These are phyloP conservation scores for Clusia tigrina DNA, from an alignment of 2,888 invertebrate species.

Conservation along the genomic window DNA sequence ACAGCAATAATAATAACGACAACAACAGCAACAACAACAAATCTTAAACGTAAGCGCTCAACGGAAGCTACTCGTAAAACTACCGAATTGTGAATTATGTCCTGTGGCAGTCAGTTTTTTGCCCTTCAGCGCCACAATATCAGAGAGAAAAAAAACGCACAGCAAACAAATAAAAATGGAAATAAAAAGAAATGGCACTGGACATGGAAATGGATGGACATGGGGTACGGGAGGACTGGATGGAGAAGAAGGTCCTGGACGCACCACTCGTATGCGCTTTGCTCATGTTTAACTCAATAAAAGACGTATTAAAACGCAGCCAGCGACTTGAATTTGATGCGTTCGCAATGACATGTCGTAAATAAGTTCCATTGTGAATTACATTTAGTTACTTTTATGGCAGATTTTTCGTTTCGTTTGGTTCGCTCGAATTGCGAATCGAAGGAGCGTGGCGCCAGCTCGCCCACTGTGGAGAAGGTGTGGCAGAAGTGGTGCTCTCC, in stretches of 20 bases:
- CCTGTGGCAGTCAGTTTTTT: constrained; percentile 30
- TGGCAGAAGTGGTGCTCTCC: too few relatives aligned
- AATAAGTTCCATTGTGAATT: constrained; percentile 54
- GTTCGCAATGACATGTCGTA: constrained; percentile 43
- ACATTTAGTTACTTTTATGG: constrained; percentile 25
- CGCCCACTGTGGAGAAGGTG: too few relatives aligned
- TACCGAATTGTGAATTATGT: constrained; percentile 63
- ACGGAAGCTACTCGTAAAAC: constrained; percentile 62
- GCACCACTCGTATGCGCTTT: constrained; percentile 17
- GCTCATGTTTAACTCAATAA: constrained; percentile 49
- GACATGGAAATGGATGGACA: too few relatives aligned
- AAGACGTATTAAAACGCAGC: constrained; percentile 48
- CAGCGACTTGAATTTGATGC: constrained; percentile 24
- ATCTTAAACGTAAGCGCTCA: constrained; percentile 43
- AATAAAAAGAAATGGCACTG: background rate
- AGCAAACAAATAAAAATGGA: too few relatives aligned
- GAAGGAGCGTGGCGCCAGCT: too few relatives aligned
- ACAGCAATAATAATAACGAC: too few relatives aligned
- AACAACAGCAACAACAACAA: too few relatives aligned
- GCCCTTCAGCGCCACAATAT: background rate
- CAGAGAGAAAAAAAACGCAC: background rate
- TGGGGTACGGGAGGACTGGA: too few relatives aligned
- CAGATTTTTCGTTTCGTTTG: too few relatives aligned
- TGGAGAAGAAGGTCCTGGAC: constrained; percentile 29
- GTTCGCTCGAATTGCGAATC: too few relatives aligned